Conservation (phyloP, 2,888 invertebrate species). For the Galerucella nymphaeae region DNA sequence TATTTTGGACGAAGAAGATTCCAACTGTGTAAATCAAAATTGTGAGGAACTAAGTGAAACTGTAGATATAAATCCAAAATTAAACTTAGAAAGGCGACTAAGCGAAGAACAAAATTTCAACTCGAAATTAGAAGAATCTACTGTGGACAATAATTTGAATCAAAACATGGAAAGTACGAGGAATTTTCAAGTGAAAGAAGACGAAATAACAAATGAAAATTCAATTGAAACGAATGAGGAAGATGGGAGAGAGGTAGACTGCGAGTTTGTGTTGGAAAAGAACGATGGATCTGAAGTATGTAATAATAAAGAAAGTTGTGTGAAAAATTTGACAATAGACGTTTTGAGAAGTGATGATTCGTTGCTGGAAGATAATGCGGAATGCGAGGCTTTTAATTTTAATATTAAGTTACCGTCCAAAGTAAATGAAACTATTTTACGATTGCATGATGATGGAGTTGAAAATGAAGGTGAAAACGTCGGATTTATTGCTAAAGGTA, state of each 20-base stretch:
- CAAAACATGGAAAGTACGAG: background rate
- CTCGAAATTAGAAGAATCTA: background rate
- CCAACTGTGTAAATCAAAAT: background rate
- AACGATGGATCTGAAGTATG: conserved; percentile 20
- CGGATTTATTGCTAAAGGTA: background rate
- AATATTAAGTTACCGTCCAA: background rate
- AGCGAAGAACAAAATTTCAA: background rate
- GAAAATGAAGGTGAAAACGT: background rate
- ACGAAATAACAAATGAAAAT: too few relatives aligned
- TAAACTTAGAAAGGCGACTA: background rate
- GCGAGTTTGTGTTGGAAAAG: conserved; percentile 11
- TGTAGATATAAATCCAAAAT: background rate
- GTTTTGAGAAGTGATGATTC: background rate
- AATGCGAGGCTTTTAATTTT: conserved; percentile 7
- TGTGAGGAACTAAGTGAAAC: background rate
- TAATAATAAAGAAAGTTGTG: conserved; percentile 11
- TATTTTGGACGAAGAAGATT: background rate
- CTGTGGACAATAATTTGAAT: background rate
- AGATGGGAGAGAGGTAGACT: conserved; percentile 29
- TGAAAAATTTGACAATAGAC: background rate
- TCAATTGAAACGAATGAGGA: background rate
- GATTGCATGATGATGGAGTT: background rate
- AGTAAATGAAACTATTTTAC: background rate
- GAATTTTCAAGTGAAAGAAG: too few relatives aligned
- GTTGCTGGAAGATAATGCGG: background rate